These are phyloP conservation scores for Danio kyathit DNA, from an alignment of 2,797 vertebrate species.

Conservation along the genomic window DNA sequence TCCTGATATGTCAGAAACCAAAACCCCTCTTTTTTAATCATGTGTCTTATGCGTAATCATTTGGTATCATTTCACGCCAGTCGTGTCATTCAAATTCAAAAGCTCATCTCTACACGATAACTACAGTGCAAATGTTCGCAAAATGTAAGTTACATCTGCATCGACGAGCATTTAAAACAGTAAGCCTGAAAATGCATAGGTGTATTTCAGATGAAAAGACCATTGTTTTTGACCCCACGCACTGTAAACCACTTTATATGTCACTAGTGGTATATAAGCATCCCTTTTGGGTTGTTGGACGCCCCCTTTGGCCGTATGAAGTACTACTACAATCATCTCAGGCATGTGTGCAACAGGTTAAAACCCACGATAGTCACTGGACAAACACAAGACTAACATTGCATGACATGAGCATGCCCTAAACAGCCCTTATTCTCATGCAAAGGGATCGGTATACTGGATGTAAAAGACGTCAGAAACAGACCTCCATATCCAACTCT, in stretches of 20 bases:
- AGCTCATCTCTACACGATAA: slow-evolving; percentile 16
- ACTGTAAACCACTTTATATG: slow-evolving; percentile 28
- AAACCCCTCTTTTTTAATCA: slow-evolving; percentile 1
- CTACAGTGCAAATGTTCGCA: slow-evolving; percentile 53
- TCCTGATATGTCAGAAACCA: slow-evolving; percentile 57
- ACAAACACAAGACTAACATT: slow-evolving; percentile 54
- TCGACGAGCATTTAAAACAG: neutral
- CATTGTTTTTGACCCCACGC: neutral
- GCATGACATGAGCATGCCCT: slow-evolving; percentile 66
- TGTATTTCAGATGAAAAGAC: slow-evolving; percentile 49
- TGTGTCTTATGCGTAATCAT: slow-evolving; percentile 21
- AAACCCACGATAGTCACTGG: slow-evolving; percentile 61
- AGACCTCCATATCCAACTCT: slow-evolving; percentile 27
- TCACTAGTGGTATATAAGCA: slow-evolving; percentile 8
- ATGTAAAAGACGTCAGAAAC: slow-evolving; percentile 25
- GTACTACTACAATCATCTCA: slow-evolving; percentile 61
- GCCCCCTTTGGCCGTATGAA: slow-evolving; percentile 58
- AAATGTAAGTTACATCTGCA: slow-evolving; percentile 38
- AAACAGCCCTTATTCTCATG: slow-evolving; percentile 78
- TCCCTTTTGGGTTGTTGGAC: slow-evolving; percentile 44
- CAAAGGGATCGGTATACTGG: slow-evolving; percentile 62
- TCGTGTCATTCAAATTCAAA: neutral
- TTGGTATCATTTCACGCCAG: slow-evolving; percentile 6
- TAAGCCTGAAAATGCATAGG: slow-evolving; percentile 58
- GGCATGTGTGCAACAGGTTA: slow-evolving; percentile 52